Conservation (phyloP, 2,888 invertebrate species). For the Eilema sororculum region DNA sequence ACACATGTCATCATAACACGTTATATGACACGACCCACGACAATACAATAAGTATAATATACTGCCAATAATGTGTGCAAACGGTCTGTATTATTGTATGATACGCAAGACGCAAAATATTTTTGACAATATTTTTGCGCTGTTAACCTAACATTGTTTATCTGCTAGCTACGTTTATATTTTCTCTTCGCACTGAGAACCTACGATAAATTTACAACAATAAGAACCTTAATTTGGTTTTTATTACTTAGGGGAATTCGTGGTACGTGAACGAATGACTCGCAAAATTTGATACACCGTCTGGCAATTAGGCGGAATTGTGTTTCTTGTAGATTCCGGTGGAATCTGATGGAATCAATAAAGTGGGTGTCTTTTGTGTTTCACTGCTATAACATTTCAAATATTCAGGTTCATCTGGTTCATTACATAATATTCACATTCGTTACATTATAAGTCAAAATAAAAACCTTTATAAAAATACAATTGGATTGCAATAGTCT, state of each 20-base stretch:
- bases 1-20: too few relatives aligned
- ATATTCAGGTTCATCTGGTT: neutral
- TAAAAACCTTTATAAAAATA: too few relatives aligned
- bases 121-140: too few relatives aligned
- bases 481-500: too few relatives aligned
- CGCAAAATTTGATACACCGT: neutral
- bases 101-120: too few relatives aligned
- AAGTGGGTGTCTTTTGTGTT: neutral
- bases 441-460: too few relatives aligned
- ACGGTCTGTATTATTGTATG: too few relatives aligned
- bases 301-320: neutral
- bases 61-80: too few relatives aligned
- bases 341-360: neutral
- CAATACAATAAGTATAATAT: too few relatives aligned
- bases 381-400: neutral
- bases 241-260: neutral
- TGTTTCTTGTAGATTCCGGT: neutral
- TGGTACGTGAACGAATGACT: neutral
- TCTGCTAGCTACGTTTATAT: neutral
- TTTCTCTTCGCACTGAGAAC: neutral
- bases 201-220: conserved; percentile 1
- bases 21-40: too few relatives aligned
- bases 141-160: neutral
- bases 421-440: neutral
- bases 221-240: neutral